Base-by-base conservation (phyloP, 2,888 invertebrate genomes). In the Bhutanitis thaidina region DNA sequence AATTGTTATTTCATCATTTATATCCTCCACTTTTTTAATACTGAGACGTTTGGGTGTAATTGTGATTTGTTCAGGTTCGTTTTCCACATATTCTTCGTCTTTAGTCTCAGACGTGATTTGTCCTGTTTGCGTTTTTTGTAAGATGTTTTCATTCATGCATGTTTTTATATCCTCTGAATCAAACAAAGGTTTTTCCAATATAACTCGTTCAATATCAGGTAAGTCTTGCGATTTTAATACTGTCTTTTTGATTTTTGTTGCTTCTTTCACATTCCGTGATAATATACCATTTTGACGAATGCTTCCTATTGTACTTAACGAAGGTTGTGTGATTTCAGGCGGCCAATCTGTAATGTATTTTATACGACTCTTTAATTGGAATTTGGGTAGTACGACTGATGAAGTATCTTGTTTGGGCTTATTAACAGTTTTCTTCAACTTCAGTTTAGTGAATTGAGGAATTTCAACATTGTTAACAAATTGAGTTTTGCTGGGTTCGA, bases 281-380 rank as follows among this genome's bases (percentile, higher is more conserved):
- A 95, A 72, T 57, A 93, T 91, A 20, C 94, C 94, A 64, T 90
- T 91, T 64, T 92, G 91, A 57, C 91, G 91, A 13, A 91, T 60
- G 46, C 91, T 91, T 47, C 91, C 91, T 50, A 94, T 77, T 40
- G 80, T 73, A 2, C 82, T 89, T 3, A 93, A 67, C 20, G 84
- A 67, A 0, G 91, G 91, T 52, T 84, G 80, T 38, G 91, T 72
- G 34, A 89, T 75, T 53, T 89, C 77, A 3, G 94, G 92, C 10
- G 94, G 92, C 88, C 92, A 94, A 54, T 93, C 92, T 41, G 86
- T 75, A 10, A 90, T 55, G 60, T 91, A 90, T 43, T 81, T 91
- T 7, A 95, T 93, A 58, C 94, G 90, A 71, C 95, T 95, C 67
- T 94, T 94, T 0, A 95, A 79, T 65, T 93, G 90, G 56, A 94